Evolutionary conservation across 1,140 invertebrate species (phyloP).

Genomic region (Hylaeus volcanicus): DNA sequence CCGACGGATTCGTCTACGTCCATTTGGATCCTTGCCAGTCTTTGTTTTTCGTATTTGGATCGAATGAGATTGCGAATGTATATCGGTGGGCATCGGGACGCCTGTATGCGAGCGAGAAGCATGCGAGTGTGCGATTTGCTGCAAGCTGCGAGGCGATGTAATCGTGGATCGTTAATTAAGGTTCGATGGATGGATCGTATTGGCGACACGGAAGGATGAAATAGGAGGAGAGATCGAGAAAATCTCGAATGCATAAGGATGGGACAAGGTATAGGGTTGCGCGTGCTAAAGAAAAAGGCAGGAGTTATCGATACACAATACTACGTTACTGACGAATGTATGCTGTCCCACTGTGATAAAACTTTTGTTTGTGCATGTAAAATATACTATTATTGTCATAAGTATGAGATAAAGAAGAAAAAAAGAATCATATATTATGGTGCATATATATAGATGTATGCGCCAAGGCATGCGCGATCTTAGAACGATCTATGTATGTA

Average conservation of each 20-base stretch:
- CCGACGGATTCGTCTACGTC: constrained; percentile 34
- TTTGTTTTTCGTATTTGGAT: background rate
- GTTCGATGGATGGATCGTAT: constrained; percentile 7
- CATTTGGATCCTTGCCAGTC: constrained; percentile 47
- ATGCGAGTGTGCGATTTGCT: constrained; percentile 14
- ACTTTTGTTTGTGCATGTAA: constrained; percentile 80
- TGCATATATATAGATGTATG: constrained; percentile 38
- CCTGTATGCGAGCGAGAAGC: constrained; percentile 18
- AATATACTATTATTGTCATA: constrained; percentile 77
- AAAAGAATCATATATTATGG: constrained; percentile 49
- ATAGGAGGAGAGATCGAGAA: background rate
- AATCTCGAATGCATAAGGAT: background rate
- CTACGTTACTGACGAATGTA: constrained; percentile 77
- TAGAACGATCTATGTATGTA: constrained; percentile 50
- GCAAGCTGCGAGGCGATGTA: constrained; percentile 48
- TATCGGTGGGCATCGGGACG: background rate
- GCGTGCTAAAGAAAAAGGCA: constrained; percentile 19
- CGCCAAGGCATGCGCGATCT: constrained; percentile 39
- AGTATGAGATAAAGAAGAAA: constrained; percentile 66
- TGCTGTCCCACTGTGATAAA: constrained; percentile 80
- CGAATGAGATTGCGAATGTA: background rate
- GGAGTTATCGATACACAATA: constrained; percentile 69
- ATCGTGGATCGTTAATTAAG: constrained; percentile 48
- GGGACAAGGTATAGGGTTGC: background rate
- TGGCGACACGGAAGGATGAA: background rate